phyloP scores from a whole-genome alignment of 2,113 vertebrate genomes.

The Miniopterus natalensis region DNA sequence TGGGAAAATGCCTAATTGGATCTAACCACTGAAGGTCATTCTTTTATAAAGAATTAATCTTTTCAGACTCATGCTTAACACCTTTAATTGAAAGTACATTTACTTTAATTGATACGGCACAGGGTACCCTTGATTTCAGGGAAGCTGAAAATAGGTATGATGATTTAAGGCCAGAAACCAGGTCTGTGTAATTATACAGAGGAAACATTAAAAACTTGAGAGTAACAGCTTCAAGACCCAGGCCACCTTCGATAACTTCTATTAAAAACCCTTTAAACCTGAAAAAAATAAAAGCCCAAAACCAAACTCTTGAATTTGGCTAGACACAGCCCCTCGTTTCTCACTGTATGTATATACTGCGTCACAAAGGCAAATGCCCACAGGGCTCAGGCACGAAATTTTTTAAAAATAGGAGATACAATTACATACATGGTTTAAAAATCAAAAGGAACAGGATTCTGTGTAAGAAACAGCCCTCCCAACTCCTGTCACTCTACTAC shows the following conservation, averaged over 20 bases:
- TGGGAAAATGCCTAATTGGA: constrained; percentile 81
- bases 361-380: neutral
- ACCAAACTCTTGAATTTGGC: neutral
- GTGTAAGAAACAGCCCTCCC: neutral
- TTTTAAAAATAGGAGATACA: neutral
- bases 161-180: constrained; percentile 68
- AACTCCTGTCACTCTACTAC: neutral
- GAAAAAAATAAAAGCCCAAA: neutral
- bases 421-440: constrained; percentile 5
- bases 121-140: constrained; percentile 71
- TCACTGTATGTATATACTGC: neutral
- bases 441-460: neutral
- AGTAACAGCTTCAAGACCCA: neutral
- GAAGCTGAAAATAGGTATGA: constrained; percentile 62
- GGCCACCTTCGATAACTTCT: neutral
- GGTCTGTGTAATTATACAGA: constrained; percentile 17
- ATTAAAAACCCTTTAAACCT: constrained; percentile 33
- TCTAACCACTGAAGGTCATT: constrained; percentile 81
- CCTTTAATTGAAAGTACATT: constrained; percentile 84
- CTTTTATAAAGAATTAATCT: constrained; percentile 83
- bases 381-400: neutral
- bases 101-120: constrained; percentile 78
- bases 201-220: constrained; percentile 31
- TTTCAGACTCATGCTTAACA: constrained; percentile 78
- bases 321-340: neutral